phyloP scores from a whole-genome alignment of 2,888 invertebrate species.

The Clivina fossor region DNA sequence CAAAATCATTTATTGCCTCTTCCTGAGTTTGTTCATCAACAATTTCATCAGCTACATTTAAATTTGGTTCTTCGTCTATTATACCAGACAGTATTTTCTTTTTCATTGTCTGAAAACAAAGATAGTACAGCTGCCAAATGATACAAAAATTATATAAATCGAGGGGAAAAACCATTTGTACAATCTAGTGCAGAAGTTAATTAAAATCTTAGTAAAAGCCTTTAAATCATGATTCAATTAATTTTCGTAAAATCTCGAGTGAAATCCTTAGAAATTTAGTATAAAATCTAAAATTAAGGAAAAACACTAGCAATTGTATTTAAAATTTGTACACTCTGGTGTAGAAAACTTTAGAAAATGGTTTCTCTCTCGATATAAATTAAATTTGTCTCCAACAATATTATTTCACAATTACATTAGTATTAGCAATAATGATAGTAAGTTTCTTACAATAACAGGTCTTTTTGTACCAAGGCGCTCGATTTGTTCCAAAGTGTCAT shows the following conservation, averaged over 20 bases:
- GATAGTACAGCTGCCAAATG: slow-evolving; percentile 3
- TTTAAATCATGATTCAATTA: too few species aligned
- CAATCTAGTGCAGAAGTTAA: too few species aligned
- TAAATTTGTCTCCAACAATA: too few species aligned
- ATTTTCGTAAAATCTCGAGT: too few species aligned
- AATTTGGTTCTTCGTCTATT: slow-evolving; percentile 54
- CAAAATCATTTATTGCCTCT: slow-evolving; percentile 44
- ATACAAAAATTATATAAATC: slow-evolving; percentile 3
- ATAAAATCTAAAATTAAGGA: too few species aligned
- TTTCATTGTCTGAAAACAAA: slow-evolving; percentile 61
- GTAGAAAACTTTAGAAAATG: too few species aligned
- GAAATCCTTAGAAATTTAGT: too few species aligned
- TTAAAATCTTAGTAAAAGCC: too few species aligned
- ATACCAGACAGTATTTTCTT: slow-evolving; percentile 67
- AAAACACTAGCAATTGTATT: too few species aligned
- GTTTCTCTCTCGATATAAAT: too few species aligned
- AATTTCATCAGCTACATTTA: slow-evolving; percentile 35
- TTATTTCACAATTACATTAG: slow-evolving; percentile 4
- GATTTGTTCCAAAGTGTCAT: slow-evolving; percentile 76
- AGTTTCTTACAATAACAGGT: slow-evolving; percentile 66
- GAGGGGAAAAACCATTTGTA: too few species aligned
- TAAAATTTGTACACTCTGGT: too few species aligned
- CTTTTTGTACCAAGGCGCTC: slow-evolving; percentile 84
- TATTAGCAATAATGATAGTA: slow-evolving; percentile 7
- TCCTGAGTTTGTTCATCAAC: slow-evolving; percentile 11